Evolutionary conservation across 2,113 vertebrate species (phyloP).

Genomic region (Alaudala cheleensis): DNA sequence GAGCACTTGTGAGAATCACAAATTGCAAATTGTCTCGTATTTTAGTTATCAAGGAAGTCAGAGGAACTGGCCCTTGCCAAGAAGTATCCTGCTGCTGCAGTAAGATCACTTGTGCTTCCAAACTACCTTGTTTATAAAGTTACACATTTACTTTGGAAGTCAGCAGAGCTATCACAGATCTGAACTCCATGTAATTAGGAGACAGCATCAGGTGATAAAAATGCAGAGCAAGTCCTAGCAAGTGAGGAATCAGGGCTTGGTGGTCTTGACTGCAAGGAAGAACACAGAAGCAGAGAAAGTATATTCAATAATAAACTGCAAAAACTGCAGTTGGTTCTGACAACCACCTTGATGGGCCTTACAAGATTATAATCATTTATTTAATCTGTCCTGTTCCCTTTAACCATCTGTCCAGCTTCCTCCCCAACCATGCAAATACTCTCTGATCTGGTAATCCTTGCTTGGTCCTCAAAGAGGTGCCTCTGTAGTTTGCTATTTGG

Average conservation of each 20-base stretch:
- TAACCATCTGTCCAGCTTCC: background rate
- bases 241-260: background rate
- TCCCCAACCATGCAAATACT: background rate
- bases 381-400: background rate
- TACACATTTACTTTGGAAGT: slow-evolving; percentile 46
- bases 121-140: slow-evolving; percentile 35
- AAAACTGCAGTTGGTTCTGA: background rate
- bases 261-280: background rate
- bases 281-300: background rate
- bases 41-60: background rate
- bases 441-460: background rate
- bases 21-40: background rate
- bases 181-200: slow-evolving; percentile 25
- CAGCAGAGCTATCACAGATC: background rate
- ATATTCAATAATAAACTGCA: background rate
- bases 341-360: background rate
- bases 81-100: slow-evolving; percentile 33
- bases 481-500: background rate
- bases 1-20: background rate
- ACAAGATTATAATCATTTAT: background rate
- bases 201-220: slow-evolving; percentile 13
- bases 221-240: background rate
- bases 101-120: background rate
- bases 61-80: background rate
- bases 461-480: background rate